phyloP scores from a whole-genome alignment of 2,888 invertebrate species.

The Lepidocyrtinus sp. region DNA sequence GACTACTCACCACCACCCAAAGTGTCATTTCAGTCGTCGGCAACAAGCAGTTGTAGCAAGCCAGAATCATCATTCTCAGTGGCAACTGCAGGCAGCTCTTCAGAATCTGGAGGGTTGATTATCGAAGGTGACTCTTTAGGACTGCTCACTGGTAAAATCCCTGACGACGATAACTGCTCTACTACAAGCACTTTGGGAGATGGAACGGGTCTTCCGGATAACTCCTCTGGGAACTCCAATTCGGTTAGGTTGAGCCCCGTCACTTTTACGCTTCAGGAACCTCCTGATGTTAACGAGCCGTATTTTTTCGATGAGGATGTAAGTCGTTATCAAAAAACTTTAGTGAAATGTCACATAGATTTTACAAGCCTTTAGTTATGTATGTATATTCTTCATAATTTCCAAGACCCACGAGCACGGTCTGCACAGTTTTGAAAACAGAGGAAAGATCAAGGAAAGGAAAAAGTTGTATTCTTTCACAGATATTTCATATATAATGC shows the following conservation, averaged over 20 bases:
- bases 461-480: too few relatives aligned
- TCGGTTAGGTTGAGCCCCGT: constrained; percentile 68
- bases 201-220: constrained; percentile 65
- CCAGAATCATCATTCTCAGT: constrained; percentile 34
- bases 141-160: constrained; percentile 63
- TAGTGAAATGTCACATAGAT: too few relatives aligned
- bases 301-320: constrained; percentile 57
- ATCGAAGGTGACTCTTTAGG: constrained; percentile 60
- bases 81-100: constrained; percentile 24
- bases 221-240: constrained; percentile 63
- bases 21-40: constrained; percentile 52
- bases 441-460: too few relatives aligned
- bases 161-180: constrained; percentile 68
- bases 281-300: constrained; percentile 65
- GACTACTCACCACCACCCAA: constrained; percentile 57
- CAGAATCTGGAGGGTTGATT: constrained; percentile 19
- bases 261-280: constrained; percentile 69
- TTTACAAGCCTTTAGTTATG: too few relatives aligned
- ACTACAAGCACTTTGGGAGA: constrained; percentile 69
- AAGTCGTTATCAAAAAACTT: constrained; percentile 26
- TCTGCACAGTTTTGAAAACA: too few relatives aligned
- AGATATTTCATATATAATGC: too few relatives aligned
- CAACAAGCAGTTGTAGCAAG: constrained; percentile 12
- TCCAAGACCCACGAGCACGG: too few relatives aligned
- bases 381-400: too few relatives aligned